Evolutionary conservation across 2,888 invertebrate species (phyloP).

Genomic region (Anorthoa munda): DNA sequence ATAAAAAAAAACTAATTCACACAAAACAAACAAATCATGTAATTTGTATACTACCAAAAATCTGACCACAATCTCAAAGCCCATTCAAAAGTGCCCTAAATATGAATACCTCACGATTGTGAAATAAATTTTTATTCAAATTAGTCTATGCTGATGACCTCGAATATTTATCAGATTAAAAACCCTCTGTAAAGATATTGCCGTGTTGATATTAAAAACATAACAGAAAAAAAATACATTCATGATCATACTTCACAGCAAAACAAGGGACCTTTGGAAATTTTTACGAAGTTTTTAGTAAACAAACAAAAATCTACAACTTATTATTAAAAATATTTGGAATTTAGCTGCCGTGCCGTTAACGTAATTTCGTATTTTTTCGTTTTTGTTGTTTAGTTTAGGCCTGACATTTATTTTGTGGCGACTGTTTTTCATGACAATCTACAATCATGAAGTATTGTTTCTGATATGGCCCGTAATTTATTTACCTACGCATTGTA

Average conservation of each 20-base stretch:
- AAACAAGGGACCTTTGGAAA: conserved; percentile 19
- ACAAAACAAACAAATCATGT: conserved; percentile 18
- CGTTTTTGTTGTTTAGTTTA: conserved; percentile 13
- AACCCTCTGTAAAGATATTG: conserved; percentile 51
- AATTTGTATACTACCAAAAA: conserved; percentile 5
- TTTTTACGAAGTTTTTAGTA: conserved; percentile 21
- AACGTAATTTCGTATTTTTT: conserved; percentile 19
- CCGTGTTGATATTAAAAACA: conserved; percentile 49
- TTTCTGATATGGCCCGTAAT: background rate
- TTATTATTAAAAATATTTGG: conserved; percentile 52
- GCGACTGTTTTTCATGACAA: conserved; percentile 39
- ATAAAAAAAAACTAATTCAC: background rate
- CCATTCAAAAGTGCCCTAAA: conserved; percentile 10
- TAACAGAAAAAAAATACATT: conserved; percentile 26
- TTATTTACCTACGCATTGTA: background rate
- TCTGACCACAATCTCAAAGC: conserved; percentile 3
- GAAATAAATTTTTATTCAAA: conserved; percentile 60
- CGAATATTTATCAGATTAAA: conserved; percentile 55
- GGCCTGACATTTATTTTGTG: conserved; percentile 4
- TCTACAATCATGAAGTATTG: conserved; percentile 41
- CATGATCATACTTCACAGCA: conserved; percentile 21
- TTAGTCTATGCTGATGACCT: conserved; percentile 56
- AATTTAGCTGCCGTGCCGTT: conserved; percentile 48
- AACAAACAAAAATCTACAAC: conserved; percentile 40
- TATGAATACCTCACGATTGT: conserved; percentile 36